phyloP scores from a whole-genome alignment of 2,888 invertebrate species.

The Drosophila neutralis region DNA sequence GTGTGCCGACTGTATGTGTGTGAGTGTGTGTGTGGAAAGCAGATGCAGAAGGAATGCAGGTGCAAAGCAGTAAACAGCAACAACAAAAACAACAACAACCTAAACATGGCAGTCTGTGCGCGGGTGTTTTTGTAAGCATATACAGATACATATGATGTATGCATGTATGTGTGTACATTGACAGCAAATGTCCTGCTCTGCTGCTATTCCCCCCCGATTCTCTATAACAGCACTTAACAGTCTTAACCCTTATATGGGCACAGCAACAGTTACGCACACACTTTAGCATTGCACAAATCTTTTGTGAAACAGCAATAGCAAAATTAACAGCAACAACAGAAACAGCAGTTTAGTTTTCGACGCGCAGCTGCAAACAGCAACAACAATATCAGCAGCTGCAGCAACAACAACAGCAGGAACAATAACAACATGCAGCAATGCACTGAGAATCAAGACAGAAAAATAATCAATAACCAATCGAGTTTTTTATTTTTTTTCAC shows the following conservation, averaged over 20 bases:
- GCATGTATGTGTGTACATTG: neutral
- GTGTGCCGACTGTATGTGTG: slow-evolving; percentile 21
- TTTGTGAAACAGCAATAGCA: slow-evolving; percentile 26
- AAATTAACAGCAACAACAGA: slow-evolving; percentile 25
- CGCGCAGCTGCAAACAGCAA: slow-evolving; percentile 59
- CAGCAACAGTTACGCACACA: slow-evolving; percentile 48
- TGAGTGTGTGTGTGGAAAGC: slow-evolving; percentile 23
- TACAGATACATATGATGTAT: neutral
- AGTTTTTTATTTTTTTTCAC: slow-evolving; percentile 22
- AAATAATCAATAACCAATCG: slow-evolving; percentile 70
- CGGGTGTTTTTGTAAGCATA: slow-evolving; percentile 7
- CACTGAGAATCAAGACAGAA: slow-evolving; percentile 45
- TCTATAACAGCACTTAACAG: neutral
- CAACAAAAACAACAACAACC: slow-evolving; percentile 41
- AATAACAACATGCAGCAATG: slow-evolving; percentile 63
- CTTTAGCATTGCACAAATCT: slow-evolving; percentile 20
- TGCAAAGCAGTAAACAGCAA: slow-evolving; percentile 54
- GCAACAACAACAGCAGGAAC: slow-evolving; percentile 36
- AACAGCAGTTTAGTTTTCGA: slow-evolving; percentile 48
- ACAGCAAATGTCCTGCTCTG: slow-evolving; percentile 31
- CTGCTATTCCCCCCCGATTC: slow-evolving; percentile 10
- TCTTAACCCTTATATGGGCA: slow-evolving; percentile 16
- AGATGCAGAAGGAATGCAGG: slow-evolving; percentile 44
- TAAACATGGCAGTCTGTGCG: slow-evolving; percentile 25
- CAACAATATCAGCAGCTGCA: slow-evolving; percentile 32